Conservation (phyloP, 53 echinoderm and acorn worm genomes). For the Holothuria scabra region DNA sequence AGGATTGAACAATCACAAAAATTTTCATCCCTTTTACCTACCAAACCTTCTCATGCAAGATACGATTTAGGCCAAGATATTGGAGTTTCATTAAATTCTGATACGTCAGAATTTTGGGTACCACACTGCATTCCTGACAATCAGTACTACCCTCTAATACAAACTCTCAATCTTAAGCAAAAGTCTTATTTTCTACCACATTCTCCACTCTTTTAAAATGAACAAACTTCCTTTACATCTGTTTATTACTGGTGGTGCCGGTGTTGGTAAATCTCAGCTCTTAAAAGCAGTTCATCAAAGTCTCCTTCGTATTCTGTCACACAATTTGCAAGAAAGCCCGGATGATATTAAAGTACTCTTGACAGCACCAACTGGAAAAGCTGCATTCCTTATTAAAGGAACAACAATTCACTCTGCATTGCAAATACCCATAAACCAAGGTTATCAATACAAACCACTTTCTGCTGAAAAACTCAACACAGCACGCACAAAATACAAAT, state of each 20-base stretch:
- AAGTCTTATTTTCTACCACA: slow-evolving; percentile 62
- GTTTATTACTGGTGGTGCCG: slow-evolving; percentile 68
- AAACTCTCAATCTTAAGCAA: slow-evolving; percentile 55
- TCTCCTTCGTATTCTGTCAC: slow-evolving; percentile 9
- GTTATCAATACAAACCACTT: slow-evolving; percentile 52
- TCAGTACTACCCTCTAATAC: slow-evolving; percentile 51
- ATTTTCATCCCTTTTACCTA: too few relatives aligned
- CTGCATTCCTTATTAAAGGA: slow-evolving; percentile 61
- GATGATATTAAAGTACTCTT: slow-evolving; percentile 27
- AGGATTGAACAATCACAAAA: neutral
- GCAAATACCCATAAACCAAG: slow-evolving; percentile 54
- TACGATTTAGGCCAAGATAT: slow-evolving; percentile 55
- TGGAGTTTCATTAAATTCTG: slow-evolving; percentile 50
- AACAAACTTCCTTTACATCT: slow-evolving; percentile 34
- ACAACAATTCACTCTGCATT: slow-evolving; percentile 39
- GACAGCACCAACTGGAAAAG: slow-evolving; percentile 65
- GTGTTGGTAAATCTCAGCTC: slow-evolving; percentile 62
- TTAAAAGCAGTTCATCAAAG: slow-evolving; percentile 44
- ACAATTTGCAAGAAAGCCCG: slow-evolving; percentile 23
- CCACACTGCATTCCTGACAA: slow-evolving; percentile 49
- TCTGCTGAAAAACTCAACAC: slow-evolving; percentile 33
- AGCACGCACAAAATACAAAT: slow-evolving; percentile 14
- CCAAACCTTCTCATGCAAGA: slow-evolving; percentile 23
- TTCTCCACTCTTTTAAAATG: slow-evolving; percentile 47
- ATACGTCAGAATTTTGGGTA: slow-evolving; percentile 33